Percentiles rank a stretch among this genome's conserved stretches.
Conservation (phyloP, 2,888 invertebrate genomes). For the Molanna angustata region DNA sequence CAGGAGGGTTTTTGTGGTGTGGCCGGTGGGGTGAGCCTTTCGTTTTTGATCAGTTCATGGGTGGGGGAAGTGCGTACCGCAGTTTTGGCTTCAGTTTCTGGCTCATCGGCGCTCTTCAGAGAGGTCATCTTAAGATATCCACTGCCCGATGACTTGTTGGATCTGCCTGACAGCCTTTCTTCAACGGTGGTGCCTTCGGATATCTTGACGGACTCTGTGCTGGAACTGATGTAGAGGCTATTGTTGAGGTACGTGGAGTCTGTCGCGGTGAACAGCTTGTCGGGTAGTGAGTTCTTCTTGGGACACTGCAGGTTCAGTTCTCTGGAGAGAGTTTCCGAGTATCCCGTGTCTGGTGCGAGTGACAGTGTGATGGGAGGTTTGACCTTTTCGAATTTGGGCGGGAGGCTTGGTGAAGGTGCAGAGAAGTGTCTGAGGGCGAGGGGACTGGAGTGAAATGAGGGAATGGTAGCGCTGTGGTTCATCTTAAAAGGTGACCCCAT, state of each 20-base stretch:
- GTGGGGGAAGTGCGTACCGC: slow-evolving; percentile 5
- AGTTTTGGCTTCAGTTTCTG: neutral
- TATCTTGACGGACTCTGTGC: slow-evolving; percentile 46
- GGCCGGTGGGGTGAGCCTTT: slow-evolving; percentile 8
- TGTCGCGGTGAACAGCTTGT: neutral
- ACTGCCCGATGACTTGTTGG: slow-evolving; percentile 43
- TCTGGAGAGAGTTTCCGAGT: neutral
- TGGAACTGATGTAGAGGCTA: slow-evolving; percentile 43
- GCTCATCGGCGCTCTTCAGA: neutral
- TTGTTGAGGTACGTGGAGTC: slow-evolving; percentile 22
- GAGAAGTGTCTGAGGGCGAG: neutral
- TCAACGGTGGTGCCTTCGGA: slow-evolving; percentile 37
- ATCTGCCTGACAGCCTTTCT: slow-evolving; percentile 48
- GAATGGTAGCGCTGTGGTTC: slow-evolving; percentile 6
- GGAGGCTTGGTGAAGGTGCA: slow-evolving; percentile 3
- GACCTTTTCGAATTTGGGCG: slow-evolving; percentile 11
- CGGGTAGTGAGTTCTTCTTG: slow-evolving; percentile 7
- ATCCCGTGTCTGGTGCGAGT: slow-evolving; percentile 1
- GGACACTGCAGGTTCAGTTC: slow-evolving; percentile 1
- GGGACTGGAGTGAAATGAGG: slow-evolving; percentile 12
- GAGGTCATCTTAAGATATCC: slow-evolving; percentile 48
- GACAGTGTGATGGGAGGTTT: slow-evolving; percentile 5
- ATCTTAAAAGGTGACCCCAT: neutral
- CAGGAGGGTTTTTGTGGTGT: slow-evolving; percentile 16
- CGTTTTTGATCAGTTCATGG: slow-evolving; percentile 2